These are phyloP conservation scores for Cataglyphis hispanica DNA, from an alignment of 1,140 invertebrate species.

Conservation along the genomic window DNA sequence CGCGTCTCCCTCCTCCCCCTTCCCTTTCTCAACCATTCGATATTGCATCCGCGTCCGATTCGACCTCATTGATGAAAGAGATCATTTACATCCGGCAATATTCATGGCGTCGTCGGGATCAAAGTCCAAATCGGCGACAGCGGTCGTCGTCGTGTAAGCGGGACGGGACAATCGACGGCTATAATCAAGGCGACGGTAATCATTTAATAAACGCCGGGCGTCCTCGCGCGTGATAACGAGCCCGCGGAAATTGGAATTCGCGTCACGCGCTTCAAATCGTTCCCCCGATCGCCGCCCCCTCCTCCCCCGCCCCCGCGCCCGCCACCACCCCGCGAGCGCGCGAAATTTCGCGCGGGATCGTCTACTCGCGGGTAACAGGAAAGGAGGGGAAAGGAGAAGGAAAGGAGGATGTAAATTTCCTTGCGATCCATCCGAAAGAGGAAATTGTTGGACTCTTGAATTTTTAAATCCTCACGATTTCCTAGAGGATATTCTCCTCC, in stretches of 20 bases:
- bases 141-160: neutral
- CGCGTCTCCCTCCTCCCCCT: neutral
- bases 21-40: neutral
- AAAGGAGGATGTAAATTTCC: neutral
- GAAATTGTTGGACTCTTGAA: conserved; percentile 30
- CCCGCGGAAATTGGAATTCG: conserved; percentile 55
- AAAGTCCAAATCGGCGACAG: conserved; percentile 44
- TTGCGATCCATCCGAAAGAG: conserved; percentile 8
- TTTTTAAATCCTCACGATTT: conserved; percentile 12
- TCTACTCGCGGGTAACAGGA: neutral
- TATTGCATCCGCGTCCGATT: conserved; percentile 36
- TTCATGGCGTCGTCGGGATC: conserved; percentile 52
- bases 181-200: conserved; percentile 51
- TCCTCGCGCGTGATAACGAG: conserved; percentile 46
- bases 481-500: neutral
- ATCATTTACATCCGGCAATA: conserved; percentile 65
- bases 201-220: conserved; percentile 53
- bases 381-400: no score
- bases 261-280: conserved; percentile 32
- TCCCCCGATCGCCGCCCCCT: no score
- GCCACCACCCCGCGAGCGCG: neutral
- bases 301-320: no score
- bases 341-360: conserved; percentile 31
- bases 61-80: conserved; percentile 21
- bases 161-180: neutral